Conservation (phyloP, 2,888 invertebrate species). For the Mechanitis mazaeus region DNA sequence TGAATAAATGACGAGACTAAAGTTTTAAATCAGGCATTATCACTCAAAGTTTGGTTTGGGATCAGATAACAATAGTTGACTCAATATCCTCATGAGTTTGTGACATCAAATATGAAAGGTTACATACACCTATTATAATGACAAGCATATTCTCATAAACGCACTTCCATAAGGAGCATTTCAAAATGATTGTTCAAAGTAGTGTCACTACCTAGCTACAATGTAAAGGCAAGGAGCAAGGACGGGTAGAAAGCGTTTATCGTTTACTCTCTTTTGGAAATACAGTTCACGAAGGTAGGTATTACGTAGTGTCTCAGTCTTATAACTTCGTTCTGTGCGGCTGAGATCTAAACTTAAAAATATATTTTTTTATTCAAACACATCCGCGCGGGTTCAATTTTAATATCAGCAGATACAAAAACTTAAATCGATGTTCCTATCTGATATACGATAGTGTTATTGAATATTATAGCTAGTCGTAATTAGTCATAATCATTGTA, state of each 20-base stretch:
- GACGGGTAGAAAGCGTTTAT: constrained; percentile 75
- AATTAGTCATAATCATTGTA: constrained; percentile 51
- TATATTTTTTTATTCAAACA: constrained; percentile 20
- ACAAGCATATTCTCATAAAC: constrained; percentile 48
- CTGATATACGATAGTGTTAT: constrained; percentile 49
- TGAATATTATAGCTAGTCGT: constrained; percentile 45
- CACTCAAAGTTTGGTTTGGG: constrained; percentile 29
- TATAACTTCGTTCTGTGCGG: constrained; percentile 64
- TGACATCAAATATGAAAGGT: constrained; percentile 26
- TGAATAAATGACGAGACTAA: too few relatives aligned
- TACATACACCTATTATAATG: constrained; percentile 32
- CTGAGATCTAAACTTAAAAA: constrained; percentile 38
- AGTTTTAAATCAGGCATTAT: constrained; percentile 19
- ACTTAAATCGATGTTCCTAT: constrained; percentile 32
- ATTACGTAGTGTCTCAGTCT: constrained; percentile 74
- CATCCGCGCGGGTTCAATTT: constrained; percentile 15
- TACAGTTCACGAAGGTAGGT: constrained; percentile 54
- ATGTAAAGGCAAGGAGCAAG: constrained; percentile 75
- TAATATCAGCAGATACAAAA: constrained; percentile 19
- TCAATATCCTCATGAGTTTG: constrained; percentile 21
- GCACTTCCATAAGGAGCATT: constrained; percentile 59
- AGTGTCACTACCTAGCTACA: constrained; percentile 67
- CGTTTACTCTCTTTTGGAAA: constrained; percentile 68
- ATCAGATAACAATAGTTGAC: constrained; percentile 26
- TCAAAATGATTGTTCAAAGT: constrained; percentile 48